Evolutionary conservation across 2,113 vertebrate species (phyloP).

Genomic region (Protobothrops mucrosquamatus): DNA sequence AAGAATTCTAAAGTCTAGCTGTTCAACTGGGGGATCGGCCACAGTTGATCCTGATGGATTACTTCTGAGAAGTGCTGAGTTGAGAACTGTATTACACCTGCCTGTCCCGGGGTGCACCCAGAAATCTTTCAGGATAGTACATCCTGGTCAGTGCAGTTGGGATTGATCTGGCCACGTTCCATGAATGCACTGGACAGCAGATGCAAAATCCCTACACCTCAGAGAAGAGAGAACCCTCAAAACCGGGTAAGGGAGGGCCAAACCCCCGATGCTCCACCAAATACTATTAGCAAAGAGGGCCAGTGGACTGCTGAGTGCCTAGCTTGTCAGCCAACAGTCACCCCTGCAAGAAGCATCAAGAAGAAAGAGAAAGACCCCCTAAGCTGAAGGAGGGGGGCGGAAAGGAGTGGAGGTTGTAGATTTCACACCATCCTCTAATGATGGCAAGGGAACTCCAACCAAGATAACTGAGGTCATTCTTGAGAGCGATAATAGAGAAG

Average conservation of each 20-base stretch:
- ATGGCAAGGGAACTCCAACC: neutral
- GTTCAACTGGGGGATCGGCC: neutral
- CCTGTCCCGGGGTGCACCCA: neutral
- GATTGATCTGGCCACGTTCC: neutral
- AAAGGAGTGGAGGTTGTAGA: neutral
- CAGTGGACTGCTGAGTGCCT: neutral
- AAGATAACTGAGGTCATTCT: neutral
- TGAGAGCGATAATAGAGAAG: neutral
- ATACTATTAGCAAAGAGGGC: neutral
- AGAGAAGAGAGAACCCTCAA: neutral
- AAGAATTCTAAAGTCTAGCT: neutral
- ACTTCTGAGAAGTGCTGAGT: neutral
- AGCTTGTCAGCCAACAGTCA: neutral
- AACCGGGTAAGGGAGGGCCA: neutral
- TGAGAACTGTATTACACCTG: neutral
- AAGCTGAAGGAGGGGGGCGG: neutral
- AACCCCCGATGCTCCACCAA: neutral
- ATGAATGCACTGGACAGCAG: neutral
- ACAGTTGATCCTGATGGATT: neutral
- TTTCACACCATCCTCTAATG: neutral
- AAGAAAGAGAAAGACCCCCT: neutral
- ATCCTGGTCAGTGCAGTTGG: neutral
- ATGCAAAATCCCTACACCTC: neutral
- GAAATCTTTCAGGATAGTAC: neutral
- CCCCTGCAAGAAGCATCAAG: neutral